Base-by-base conservation (phyloP, 2,888 invertebrate species). In the Synergus laeviventris region DNA sequence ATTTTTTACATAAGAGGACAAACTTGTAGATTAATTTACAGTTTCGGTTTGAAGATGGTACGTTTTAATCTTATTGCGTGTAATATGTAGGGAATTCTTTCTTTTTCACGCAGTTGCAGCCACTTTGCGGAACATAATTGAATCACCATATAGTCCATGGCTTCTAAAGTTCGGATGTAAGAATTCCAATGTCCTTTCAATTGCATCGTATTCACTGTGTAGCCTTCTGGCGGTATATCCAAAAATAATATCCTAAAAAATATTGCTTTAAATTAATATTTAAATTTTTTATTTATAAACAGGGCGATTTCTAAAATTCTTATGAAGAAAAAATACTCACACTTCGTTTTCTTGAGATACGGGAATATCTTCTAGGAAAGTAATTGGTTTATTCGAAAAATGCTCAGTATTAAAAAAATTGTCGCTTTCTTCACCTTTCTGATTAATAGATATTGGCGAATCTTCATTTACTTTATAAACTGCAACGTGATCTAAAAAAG, bases 401-500 rank as follows among this genome's bases (percentile, higher is more conserved):
- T 11, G n/a, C 0, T 70, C 31, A 24, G 16, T 38, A 8, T 45
- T 61, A 42, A 24, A 59, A 12, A 24, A 24, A 54, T 54, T 9
- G 11, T 18, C 54, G 14, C 21, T 59, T 14, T 59, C 21, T 18
- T 38, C 16, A 31, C 24, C 31, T 36, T 54, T n/a, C 11, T 54
- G 31, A 60, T 31, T 76, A 24, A 76, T 73, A 1, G 73, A 49
- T 4, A 76, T 14, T 16, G 76, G 76, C 85, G 90, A 92, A 42
- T 93, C 93, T 9, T 31, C 31, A 74, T 92, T 92, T 85, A 92
- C 92, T 77, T 92, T 87, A 89, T 93, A 91, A 36, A 92, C 90
- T 66, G 93, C 84, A 4, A 91, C 90, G 84, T 93, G 92, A 90
- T 94, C 94, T 93, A 82, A 78, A 91, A 91, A 61, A 75, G 76